Conservation (phyloP, 2,797 vertebrate genomes). For the Brotula barbata region DNA sequence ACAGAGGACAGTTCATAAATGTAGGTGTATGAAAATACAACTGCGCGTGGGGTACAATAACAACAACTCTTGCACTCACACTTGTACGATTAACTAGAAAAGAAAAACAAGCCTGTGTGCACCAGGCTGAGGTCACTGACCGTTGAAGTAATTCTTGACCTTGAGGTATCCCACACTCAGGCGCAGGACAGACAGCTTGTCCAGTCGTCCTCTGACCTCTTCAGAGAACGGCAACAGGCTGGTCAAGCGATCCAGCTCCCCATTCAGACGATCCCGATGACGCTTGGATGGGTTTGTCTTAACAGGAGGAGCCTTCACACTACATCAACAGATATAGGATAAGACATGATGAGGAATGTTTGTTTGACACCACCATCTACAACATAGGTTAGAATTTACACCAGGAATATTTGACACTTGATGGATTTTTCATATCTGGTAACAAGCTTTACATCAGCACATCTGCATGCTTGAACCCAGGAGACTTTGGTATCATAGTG, state of each 20-base stretch:
- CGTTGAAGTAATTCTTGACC: conserved; percentile 90
- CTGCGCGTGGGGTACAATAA: no score
- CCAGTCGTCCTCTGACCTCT: conserved; percentile 86
- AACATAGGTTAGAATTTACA: conserved; percentile 22
- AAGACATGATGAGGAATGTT: conserved; percentile 12
- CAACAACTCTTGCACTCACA: no score
- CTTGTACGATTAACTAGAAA: no score
- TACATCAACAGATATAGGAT: conserved; percentile 17
- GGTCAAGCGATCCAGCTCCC: conserved; percentile 87
- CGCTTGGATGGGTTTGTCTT: conserved; percentile 90
- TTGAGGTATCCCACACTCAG: conserved; percentile 91
- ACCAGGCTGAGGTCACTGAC: conserved; percentile 62
- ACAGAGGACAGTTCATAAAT: no score
- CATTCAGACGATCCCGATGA: conserved; percentile 89
- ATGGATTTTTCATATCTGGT: conserved; percentile 16
- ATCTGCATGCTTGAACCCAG: not conserved
- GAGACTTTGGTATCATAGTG: conserved; percentile 1
- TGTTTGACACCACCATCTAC: not conserved
- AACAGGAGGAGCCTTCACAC: conserved; percentile 29
- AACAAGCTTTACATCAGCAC: not conserved
- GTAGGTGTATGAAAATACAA: no score
- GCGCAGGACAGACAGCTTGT: conserved; percentile 89
- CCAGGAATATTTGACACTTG: not conserved
- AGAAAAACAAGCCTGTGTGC: no score
- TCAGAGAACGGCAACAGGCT: conserved; percentile 85